These are phyloP conservation scores for Colostygia pectinataria DNA, from an alignment of 2,888 invertebrate species.

Conservation along the genomic window DNA sequence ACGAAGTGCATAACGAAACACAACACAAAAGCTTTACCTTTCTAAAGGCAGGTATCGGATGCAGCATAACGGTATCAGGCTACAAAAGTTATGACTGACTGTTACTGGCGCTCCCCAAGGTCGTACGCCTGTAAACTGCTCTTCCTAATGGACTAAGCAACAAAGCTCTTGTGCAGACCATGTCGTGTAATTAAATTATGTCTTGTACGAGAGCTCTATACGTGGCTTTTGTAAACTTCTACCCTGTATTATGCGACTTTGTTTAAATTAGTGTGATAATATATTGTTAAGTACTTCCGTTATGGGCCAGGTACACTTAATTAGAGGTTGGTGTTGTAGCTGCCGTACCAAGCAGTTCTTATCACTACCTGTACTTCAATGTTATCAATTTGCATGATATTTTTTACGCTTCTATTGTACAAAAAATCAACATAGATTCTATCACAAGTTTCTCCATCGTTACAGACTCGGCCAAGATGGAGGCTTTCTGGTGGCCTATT, in stretches of 20 bases:
- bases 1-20: not conserved
- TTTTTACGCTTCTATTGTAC: too few species aligned
- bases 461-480: too few species aligned
- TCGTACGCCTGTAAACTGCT: conserved; percentile 43
- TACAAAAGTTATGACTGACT: conserved; percentile 54
- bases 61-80: conserved; percentile 23
- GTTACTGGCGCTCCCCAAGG: conserved; percentile 47
- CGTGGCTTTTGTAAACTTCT: conserved; percentile 21
- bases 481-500: too few species aligned
- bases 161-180: conserved; percentile 35
- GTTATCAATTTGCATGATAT: too few species aligned
- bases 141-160: conserved; percentile 38
- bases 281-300: not conserved
- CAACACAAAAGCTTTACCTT: not conserved
- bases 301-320: too few species aligned
- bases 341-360: too few species aligned
- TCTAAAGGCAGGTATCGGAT: not conserved
- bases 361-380: too few species aligned
- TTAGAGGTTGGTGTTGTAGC: too few species aligned
- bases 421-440: too few species aligned
- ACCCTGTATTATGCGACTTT: conserved; percentile 6
- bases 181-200: conserved; percentile 47
- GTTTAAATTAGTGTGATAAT: conserved; percentile 1
- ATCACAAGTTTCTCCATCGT: too few species aligned
- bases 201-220: conserved; percentile 31